Base-by-base conservation (phyloP, 2,113 vertebrate genomes). In the Nanorana parkeri region DNA sequence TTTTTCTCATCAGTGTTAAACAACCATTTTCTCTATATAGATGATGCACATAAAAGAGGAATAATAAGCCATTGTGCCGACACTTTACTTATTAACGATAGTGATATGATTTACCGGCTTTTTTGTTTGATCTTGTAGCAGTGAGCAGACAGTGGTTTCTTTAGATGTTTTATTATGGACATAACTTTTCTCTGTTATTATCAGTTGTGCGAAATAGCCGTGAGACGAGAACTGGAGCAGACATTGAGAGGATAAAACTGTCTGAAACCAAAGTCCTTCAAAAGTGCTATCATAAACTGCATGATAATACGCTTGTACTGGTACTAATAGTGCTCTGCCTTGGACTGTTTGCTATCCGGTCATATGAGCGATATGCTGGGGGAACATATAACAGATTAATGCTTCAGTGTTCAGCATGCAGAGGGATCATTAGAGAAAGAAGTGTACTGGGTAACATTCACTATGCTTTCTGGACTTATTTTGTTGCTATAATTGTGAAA, bases 221-320 rank as follows among this genome's bases (percentile, higher is more conserved):
- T 32, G 24, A 71, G 68, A 80, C 21, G 36, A 61, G 26, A 36
- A 75, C 19, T 23, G 28, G 24, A 60, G 32, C 72, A 75, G 56
- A 71, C 55, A 71, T 61, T 72, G 47, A 24, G 68, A 63, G 63
- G 55, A 80, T 80, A 61, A 80, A 80, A 72, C 55, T 63, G 77
- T 78, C 77, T 78, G 67, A 51, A 71, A 63, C 67, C 56, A 80
- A 71, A 80, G 78, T 80, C 78, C 67, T 80, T 80, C 56, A 80
- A 71, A 47, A 71, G 28, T 21, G 20, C 52, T 51, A 51, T 69
- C 68, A 64, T 80, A 80, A 72, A 52, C 55, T 29, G 32, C 17
- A 63, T 71, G 51, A 61, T 58, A 71, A 63, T 80, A 52, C 20
- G 23, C 28, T 68, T 78, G 63, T 80, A 71, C 8, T 21, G 78